Base-by-base conservation (phyloP, 2,797 vertebrate species). In the Setipinna tenuifilis region DNA sequence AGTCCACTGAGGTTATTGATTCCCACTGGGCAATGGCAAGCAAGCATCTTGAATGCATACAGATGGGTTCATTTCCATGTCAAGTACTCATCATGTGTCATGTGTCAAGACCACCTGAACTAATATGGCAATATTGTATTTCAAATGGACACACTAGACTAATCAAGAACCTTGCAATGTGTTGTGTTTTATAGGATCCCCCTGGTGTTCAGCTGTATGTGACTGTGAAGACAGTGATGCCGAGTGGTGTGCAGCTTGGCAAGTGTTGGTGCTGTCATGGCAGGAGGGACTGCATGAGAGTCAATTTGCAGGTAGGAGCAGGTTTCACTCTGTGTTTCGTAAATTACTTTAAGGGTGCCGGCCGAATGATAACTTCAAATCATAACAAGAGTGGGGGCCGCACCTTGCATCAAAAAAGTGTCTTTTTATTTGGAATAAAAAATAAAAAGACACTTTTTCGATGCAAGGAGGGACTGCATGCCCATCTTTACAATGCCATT, bases 1-100 rank as follows among this genome's bases (percentile, higher is more conserved):
- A 82, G 57, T 82, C 25, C 17, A 14, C 81, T 6, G 23, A 82
- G 81, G 81, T 48, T 25, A 48, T 82, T 16, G 81, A 82, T 6
- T 10, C 50, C 16, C 81, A 82, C 81, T 82, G 81, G 81, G 81
- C 81, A 58, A 28, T 31, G 25, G 81, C 81, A 17, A 82, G 81
- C 50, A 82, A 82, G 50, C 50, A 58, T 16, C 81, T 82, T 3
- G 19, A 25, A 28, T 82, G 81, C 58, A 82, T 82, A 50, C 75
- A 80, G 75, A 25, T 80, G 10, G 31, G 35, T 80, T n/a, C 14
- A 80, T 35, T 3, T n/a, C 19, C n/a, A 5, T 61, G 16, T n/a
- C n/a, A n/a, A n/a, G n/a, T n/a, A n/a, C n/a, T n/a, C n/a, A n/a
- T n/a, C n/a, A n/a, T n/a, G n/a, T n/a, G 19, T 61, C 21, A 61